These are phyloP conservation scores for Benitochromis conjunctus DNA, from an alignment of 2,113 vertebrate genomes.

Conservation along the genomic window DNA sequence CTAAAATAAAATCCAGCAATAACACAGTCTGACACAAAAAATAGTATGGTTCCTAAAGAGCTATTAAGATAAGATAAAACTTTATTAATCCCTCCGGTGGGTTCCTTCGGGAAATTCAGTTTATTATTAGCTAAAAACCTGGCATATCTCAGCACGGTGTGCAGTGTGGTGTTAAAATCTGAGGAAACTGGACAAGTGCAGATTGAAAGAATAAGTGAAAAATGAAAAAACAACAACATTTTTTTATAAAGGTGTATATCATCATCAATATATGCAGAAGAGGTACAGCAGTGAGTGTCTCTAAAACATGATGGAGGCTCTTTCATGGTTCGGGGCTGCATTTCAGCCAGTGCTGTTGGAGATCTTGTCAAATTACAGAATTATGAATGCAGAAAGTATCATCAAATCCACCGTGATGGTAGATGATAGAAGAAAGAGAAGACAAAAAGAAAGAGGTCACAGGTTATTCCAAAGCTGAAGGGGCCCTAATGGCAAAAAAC, in stretches of 20 bases:
- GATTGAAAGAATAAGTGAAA: neutral
- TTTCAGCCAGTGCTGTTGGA: neutral
- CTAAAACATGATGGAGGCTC: neutral
- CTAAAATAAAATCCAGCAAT: neutral
- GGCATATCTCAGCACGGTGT: neutral
- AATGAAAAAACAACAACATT: neutral
- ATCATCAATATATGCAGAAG: neutral
- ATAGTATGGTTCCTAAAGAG: neutral
- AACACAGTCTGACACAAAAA: neutral
- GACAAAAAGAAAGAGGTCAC: neutral
- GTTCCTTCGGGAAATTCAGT: no score
- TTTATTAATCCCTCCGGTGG: no score
- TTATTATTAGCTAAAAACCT: neutral
- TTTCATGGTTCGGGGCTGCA: neutral
- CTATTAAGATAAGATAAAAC: no score
- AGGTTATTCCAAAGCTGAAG: neutral
- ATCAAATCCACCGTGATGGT: neutral
- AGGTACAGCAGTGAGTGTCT: neutral
- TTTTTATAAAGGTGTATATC: neutral
- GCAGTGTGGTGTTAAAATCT: neutral
- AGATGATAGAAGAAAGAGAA: neutral
- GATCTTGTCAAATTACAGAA: neutral
- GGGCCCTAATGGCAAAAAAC: neutral
- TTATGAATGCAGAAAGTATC: neutral
- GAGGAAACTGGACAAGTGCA: neutral